These are phyloP conservation scores for Calonectris borealis DNA, from an alignment of 2,113 vertebrate genomes.

Conservation along the genomic window DNA sequence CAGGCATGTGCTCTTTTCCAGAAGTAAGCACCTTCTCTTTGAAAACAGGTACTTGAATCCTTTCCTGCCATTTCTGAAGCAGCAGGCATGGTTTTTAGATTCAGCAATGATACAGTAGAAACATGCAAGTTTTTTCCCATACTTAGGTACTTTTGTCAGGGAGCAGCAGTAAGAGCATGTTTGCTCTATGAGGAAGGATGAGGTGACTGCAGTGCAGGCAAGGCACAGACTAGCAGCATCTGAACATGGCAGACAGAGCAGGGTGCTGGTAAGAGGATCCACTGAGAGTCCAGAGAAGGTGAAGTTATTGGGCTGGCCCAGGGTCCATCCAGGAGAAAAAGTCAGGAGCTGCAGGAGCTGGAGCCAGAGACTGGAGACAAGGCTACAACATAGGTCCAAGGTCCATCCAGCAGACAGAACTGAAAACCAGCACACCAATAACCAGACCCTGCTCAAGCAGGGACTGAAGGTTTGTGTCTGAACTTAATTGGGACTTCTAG, in stretches of 20 bases:
- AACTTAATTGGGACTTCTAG: neutral
- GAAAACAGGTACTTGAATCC: neutral
- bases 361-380: neutral
- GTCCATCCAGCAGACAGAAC: neutral
- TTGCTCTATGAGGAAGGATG: neutral
- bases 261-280: neutral
- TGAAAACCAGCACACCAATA: neutral
- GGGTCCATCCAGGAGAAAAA: neutral
- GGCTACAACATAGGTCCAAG: neutral
- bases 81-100: neutral
- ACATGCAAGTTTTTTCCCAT: neutral
- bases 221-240: neutral
- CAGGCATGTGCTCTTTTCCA: neutral
- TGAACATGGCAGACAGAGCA: neutral
- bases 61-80: neutral
- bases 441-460: neutral
- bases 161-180: neutral
- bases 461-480: neutral
- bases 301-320: neutral
- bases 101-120: neutral
- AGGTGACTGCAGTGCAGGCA: neutral
- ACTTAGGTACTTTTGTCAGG: neutral
- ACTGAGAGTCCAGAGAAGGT: neutral
- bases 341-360: neutral
- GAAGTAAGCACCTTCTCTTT: neutral